These are phyloP conservation scores for Ceratina japonica DNA, from an alignment of 1,140 invertebrate species.

Conservation along the genomic window DNA sequence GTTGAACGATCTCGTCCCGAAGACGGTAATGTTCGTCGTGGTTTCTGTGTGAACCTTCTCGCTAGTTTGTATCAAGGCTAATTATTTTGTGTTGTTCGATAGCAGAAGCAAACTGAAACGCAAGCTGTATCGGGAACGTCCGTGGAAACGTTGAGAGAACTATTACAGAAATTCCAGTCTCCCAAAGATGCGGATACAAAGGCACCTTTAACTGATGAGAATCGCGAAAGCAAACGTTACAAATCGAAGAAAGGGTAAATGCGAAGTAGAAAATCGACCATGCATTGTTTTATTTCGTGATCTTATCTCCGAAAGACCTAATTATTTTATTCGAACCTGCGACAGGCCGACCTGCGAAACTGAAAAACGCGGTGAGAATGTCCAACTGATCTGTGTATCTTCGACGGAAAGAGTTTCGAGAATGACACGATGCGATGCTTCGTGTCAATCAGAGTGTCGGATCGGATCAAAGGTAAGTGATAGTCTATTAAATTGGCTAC, in stretches of 20 bases:
- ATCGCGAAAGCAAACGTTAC: slow-evolving; percentile 20
- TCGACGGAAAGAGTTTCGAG: slow-evolving; percentile 55
- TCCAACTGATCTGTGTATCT: slow-evolving; percentile 65
- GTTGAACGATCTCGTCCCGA: slow-evolving; percentile 60
- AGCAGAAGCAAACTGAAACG: slow-evolving; percentile 37
- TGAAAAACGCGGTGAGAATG: slow-evolving; percentile 57
- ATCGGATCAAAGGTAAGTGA: slow-evolving; percentile 27
- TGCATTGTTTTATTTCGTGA: too few relatives aligned
- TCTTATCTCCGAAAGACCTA: too few relatives aligned
- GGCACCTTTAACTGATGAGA: slow-evolving; percentile 4
- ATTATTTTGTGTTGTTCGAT: neutral
- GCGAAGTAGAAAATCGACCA: too few relatives aligned
- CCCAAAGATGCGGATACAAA: slow-evolving; percentile 45
- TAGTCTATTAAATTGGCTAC: neutral
- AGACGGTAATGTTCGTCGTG: slow-evolving; percentile 56
- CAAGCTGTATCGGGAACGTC: slow-evolving; percentile 28
- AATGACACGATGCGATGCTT: slow-evolving; percentile 57
- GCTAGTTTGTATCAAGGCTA: too few relatives aligned
- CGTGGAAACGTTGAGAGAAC: slow-evolving; percentile 54
- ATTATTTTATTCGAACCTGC: slow-evolving; percentile 28
- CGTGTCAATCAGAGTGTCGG: slow-evolving; percentile 63
- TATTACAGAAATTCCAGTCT: slow-evolving; percentile 59
- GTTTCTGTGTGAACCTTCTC: neutral
- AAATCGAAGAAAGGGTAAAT: slow-evolving; percentile 42
- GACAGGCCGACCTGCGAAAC: slow-evolving; percentile 24